These are phyloP conservation scores for Sciurus carolinensis DNA, from an alignment of 2,797 vertebrate genomes.

Conservation along the genomic window DNA sequence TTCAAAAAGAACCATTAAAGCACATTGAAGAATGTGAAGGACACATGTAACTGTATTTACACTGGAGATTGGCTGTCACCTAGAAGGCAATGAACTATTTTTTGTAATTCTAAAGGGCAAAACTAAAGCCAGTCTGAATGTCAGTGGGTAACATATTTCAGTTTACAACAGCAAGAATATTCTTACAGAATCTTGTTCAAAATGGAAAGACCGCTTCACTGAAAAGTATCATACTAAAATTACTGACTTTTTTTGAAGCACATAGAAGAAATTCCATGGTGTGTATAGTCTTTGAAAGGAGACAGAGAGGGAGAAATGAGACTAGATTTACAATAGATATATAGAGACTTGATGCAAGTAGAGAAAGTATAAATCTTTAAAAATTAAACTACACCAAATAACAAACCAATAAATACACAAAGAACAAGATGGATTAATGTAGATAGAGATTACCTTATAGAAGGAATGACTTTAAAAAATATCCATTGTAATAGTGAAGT, in stretches of 20 bases:
- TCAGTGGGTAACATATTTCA: not conserved
- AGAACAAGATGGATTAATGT: not conserved
- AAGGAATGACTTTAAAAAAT: not conserved
- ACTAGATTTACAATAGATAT: not conserved
- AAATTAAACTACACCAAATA: not conserved
- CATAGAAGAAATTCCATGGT: not conserved
- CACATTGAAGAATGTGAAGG: not conserved
- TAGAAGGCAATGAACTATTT: not conserved
- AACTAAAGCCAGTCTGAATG: constrained; percentile 31
- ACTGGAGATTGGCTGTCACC: not conserved
- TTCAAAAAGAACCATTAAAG: not conserved
- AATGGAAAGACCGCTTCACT: not conserved
- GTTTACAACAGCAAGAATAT: constrained; percentile 10
- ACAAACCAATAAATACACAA: not conserved
- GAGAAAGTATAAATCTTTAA: not conserved
- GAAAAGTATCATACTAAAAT: not conserved
- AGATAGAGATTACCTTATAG: not conserved
- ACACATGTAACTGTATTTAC: not conserved
- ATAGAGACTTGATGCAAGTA: not conserved
- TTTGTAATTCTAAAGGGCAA: constrained; percentile 33
- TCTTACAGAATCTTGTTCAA: not conserved
- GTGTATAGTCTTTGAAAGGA: not conserved
- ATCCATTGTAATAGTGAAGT: not conserved
- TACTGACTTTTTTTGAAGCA: not conserved
- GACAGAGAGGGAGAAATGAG: not conserved